Evolutionary conservation across 1,140 invertebrate species (phyloP), one percentile per base, ranked within the genome.

Genomic region (Eriosoma lanigerum): DNA sequence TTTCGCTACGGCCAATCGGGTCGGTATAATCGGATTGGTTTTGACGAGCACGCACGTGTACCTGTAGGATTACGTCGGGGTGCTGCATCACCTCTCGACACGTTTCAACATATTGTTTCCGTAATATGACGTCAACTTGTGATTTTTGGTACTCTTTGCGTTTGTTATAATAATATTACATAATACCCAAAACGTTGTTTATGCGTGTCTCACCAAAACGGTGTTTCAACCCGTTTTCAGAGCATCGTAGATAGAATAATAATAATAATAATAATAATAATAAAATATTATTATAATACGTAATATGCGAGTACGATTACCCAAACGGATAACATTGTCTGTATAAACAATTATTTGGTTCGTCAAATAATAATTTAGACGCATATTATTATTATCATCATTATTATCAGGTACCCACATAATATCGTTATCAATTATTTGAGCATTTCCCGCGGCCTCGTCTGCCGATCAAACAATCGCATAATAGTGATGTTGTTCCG

Each of bases 21-120:
- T 32, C 17, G 26, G 15, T 10, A 24, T 78, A 78, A 78, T 78
- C 75, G 56, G 75, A 78, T 78, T 60, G 75, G 54, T 58, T 70
- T 72, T 29, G 68, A 76, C 52, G 52, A 58, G 72, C 52, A 44
- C 54, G 13, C 21, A 44, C 19, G n/a, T 38, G 32, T 4, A 26
- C 60, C 60, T 4, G 26, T 64, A 13, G 66, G 64, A 70, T 50
- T 48, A 70, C 15, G 8, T 19, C 1, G 21, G 44, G 5, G 38
- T n/a, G n/a, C n/a, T n/a, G n/a, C n/a, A n/a, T n/a, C n/a, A n/a
- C 17, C 10, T 46, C 62, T 38, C 62, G 62, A 21, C 26, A 32
- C 29, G 13, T 38, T 12, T 29, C 32, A 38, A 62, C 60, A 38
- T 38, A 4, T 38, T 38, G 32, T 38, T 38, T 38, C 32, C 8